Percentiles rank a stretch among this genome's conserved stretches.
Conservation (phyloP, 23 tunicate genomes). For the Oikopleura albicans region DNA sequence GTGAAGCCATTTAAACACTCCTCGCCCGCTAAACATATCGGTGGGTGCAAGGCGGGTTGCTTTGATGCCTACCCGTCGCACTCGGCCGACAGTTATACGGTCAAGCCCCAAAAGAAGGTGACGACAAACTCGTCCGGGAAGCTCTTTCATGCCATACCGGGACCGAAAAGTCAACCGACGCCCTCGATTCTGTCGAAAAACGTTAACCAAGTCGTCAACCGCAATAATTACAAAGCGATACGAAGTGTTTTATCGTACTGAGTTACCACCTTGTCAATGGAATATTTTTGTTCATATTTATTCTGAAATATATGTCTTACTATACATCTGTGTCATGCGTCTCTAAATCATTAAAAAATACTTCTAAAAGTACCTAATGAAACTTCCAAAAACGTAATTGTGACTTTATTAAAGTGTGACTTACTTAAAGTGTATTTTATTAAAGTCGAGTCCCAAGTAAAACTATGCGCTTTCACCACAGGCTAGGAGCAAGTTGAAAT, state of each 20-base stretch:
- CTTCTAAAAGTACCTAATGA: no score
- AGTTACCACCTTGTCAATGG: no score
- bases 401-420: no score
- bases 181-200: conserved; percentile 53
- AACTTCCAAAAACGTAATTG: no score
- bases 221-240: conserved; percentile 52
- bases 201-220: conserved; percentile 37
- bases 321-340: no score
- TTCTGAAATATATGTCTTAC: no score
- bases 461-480: no score
- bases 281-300: no score
- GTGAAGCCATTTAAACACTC: conserved; percentile 83
- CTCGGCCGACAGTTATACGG: conserved; percentile 48
- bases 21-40: conserved; percentile 84
- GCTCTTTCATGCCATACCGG: conserved; percentile 62
- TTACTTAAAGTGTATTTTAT: no score
- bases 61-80: conserved; percentile 89
- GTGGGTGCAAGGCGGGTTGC: conserved; percentile 71
- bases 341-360: no score
- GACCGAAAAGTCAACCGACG: conserved; percentile 57
- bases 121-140: conserved; percentile 64
- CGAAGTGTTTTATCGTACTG: conserved; percentile 26
- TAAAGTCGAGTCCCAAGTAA: no score
- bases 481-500: no score
- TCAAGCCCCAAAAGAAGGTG: conserved; percentile 38